Evolutionary conservation across 2,888 invertebrate species (phyloP).

Genomic region (Coenonympha glycerion): DNA sequence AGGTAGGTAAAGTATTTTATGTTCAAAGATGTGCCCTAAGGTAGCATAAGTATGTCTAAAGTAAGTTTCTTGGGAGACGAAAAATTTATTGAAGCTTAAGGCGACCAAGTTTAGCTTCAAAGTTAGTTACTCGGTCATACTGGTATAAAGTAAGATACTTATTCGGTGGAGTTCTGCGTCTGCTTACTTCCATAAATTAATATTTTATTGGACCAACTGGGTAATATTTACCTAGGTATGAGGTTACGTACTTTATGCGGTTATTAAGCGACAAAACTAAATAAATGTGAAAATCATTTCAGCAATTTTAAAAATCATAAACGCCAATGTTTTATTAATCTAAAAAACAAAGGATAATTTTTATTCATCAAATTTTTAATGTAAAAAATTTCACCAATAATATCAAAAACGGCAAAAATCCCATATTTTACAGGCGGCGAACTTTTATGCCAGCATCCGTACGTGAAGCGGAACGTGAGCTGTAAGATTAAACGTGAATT

Average conservation of each 20-base stretch:
- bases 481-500: conserved; percentile 72
- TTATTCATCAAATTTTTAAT: not conserved
- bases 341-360: not conserved
- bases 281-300: too few species aligned
- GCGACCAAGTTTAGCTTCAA: conserved; percentile 13
- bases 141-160: conserved; percentile 5
- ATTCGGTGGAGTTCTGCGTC: not conserved
- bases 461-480: conserved; percentile 71
- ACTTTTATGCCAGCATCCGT: conserved; percentile 68
- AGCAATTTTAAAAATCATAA: too few species aligned
- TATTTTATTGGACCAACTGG: not conserved
- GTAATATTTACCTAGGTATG: too few species aligned
- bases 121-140: conserved; percentile 12
- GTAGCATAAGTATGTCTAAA: conserved; percentile 4
- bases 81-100: conserved; percentile 16
- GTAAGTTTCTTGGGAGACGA: conserved; percentile 15
- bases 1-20: not conserved
- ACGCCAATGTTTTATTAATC: too few species aligned
- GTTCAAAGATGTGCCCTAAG: conserved; percentile 5
- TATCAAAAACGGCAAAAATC: conserved; percentile 13
- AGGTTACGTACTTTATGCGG: too few species aligned
- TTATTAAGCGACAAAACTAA: too few species aligned
- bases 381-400: not conserved
- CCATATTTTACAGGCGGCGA: conserved; percentile 59
- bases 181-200: not conserved